Conservation (phyloP, 1,140 invertebrate genomes). For the Ceratoteleas bidentatus region DNA sequence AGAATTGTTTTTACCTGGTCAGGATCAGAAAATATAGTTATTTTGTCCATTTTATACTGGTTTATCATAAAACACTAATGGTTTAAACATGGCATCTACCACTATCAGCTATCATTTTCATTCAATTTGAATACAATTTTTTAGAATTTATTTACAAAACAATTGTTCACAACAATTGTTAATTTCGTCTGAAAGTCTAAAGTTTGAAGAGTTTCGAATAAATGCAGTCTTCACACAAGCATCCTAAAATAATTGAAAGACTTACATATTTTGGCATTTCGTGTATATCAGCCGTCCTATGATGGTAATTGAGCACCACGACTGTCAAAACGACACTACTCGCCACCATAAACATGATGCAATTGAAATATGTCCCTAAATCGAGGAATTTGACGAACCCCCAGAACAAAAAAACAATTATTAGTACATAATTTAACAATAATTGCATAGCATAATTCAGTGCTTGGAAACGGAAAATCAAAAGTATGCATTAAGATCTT, state of each 20-base stretch:
- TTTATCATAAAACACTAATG: too few species aligned
- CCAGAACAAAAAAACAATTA: constrained; percentile 73
- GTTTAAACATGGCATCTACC: too few species aligned
- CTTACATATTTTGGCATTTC: constrained; percentile 98
- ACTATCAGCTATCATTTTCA: too few species aligned
- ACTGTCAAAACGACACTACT: constrained; percentile 99
- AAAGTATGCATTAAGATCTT: too few species aligned
- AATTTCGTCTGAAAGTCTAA: not conserved
- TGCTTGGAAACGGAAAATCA: too few species aligned
- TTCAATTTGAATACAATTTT: too few species aligned
- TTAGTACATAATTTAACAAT: constrained; percentile 68
- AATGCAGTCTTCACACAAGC: too few species aligned
- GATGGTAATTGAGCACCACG: constrained; percentile 98
- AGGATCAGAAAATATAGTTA: not conserved
- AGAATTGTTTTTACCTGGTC: constrained; percentile 94
- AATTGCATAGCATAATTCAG: too few species aligned
- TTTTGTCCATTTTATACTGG: too few species aligned
- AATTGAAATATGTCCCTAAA: constrained; percentile 99
- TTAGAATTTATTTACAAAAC: too few species aligned
- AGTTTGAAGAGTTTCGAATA: not conserved
- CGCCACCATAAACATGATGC: constrained; percentile 99
- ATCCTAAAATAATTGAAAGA: not conserved
- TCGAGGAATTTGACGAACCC: constrained; percentile 74
- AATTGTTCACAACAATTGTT: too few species aligned
- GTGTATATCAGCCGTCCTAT: constrained; percentile 97